phyloP scores from a whole-genome alignment of 2,113 vertebrate species.

The Cephalopholis sonnerati region DNA sequence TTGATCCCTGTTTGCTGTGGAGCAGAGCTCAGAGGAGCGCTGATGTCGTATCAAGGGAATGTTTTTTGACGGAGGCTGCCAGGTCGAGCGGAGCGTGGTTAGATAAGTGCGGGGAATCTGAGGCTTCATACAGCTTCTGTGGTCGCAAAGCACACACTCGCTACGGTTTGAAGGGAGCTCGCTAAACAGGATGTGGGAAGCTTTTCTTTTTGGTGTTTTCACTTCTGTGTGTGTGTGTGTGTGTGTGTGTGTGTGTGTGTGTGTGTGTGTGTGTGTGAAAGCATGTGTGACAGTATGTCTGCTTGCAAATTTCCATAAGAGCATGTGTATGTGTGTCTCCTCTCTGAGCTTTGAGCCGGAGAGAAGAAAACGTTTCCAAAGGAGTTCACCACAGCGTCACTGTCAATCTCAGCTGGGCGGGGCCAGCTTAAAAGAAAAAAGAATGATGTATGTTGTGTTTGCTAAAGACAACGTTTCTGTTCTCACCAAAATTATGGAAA shows the following conservation, averaged over 20 bases:
- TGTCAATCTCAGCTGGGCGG: conserved; percentile 40
- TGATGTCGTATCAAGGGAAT: conserved; percentile 45
- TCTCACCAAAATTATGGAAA: conserved; percentile 25
- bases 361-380: background rate
- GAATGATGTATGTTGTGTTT: conserved; percentile 9
- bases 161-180: conserved; percentile 25
- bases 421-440: background rate
- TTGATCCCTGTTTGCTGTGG: conserved; percentile 24
- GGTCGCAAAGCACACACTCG: conserved; percentile 50
- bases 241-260: background rate
- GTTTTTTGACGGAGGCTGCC: conserved; percentile 39
- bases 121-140: conserved; percentile 35
- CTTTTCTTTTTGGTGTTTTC: conserved; percentile 33
- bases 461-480: conserved; percentile 31
- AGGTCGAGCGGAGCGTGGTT: conserved; percentile 38
- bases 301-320: conserved; percentile 31
- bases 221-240: conserved; percentile 13
- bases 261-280: background rate
- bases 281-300: conserved; percentile 31
- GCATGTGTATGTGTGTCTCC: conserved; percentile 11
- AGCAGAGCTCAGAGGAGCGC: conserved; percentile 26
- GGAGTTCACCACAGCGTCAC: conserved; percentile 22
- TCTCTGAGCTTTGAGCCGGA: conserved; percentile 11
- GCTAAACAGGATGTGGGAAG: conserved; percentile 50
- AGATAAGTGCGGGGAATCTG: conserved; percentile 45